These are phyloP conservation scores for Drosophila cardini DNA, from an alignment of 1,140 invertebrate species.

Conservation along the genomic window DNA sequence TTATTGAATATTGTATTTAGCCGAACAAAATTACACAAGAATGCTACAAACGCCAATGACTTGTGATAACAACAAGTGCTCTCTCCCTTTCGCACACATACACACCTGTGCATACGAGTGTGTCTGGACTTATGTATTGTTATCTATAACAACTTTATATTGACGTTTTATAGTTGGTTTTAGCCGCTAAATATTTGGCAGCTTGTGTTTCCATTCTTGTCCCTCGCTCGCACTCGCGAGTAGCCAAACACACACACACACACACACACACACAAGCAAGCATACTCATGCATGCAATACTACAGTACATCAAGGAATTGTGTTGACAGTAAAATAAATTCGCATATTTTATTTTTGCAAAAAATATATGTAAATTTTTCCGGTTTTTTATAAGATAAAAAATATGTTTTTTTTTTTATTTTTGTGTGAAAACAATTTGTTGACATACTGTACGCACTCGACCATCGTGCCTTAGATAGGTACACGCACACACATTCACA, in stretches of 20 bases:
- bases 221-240: constrained; percentile 18
- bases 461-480: not conserved
- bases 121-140: constrained; percentile 22
- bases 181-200: constrained; percentile 37
- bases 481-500: not conserved
- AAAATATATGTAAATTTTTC: too few relatives aligned
- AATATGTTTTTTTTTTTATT: too few relatives aligned
- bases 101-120: constrained; percentile 1
- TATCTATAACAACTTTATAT: constrained; percentile 50
- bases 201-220: constrained; percentile 13
- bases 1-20: constrained; percentile 20
- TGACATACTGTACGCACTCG: too few relatives aligned
- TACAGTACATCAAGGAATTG: not conserved
- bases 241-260: not conserved
- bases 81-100: constrained; percentile 35
- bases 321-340: too few relatives aligned
- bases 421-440: too few relatives aligned
- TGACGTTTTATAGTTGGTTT: constrained; percentile 19
- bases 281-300: not conserved
- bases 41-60: constrained; percentile 30
- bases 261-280: not conserved
- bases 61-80: constrained; percentile 68
- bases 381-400: too few relatives aligned
- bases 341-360: too few relatives aligned
- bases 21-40: constrained; percentile 35